Percentiles rank a stretch among this genome's conserved stretches.
Conservation (phyloP, 2,888 invertebrate species). For the Fragum sueziense region DNA sequence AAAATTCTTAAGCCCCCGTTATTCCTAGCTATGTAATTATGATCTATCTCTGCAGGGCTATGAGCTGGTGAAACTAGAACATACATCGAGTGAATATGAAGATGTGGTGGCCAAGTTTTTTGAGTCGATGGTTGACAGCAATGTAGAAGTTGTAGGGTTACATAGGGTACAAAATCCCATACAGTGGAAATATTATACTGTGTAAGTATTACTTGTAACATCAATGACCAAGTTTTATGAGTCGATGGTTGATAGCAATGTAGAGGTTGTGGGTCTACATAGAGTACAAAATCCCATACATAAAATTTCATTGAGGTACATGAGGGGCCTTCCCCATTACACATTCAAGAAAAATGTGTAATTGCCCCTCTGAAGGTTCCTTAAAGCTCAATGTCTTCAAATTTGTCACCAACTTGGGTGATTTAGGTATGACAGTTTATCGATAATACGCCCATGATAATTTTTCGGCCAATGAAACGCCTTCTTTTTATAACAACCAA, state of each 20-base stretch:
- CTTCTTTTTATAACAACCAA: too few relatives aligned
- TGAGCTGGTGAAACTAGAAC: constrained; percentile 67
- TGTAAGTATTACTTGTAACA: constrained; percentile 70
- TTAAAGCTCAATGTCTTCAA: too few relatives aligned
- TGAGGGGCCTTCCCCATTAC: too few relatives aligned
- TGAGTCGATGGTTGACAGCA: constrained; percentile 70
- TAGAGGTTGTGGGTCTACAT: constrained; percentile 71
- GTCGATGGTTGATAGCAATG: constrained; percentile 70
- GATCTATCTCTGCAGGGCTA: constrained; percentile 41
- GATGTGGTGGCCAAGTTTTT: constrained; percentile 75
- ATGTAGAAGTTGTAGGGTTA: constrained; percentile 72
- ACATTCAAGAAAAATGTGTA: too few relatives aligned
- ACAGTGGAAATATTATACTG: constrained; percentile 77
- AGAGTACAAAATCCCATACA: constrained; percentile 79
- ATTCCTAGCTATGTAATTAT: too few relatives aligned
- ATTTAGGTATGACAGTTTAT: too few relatives aligned
- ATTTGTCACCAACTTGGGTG: too few relatives aligned
- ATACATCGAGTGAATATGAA: constrained; percentile 72
- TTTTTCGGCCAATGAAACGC: too few relatives aligned
- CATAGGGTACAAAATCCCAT: constrained; percentile 78
- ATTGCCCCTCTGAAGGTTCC: too few relatives aligned
- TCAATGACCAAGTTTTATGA: constrained; percentile 73
- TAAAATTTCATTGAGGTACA: too few relatives aligned
- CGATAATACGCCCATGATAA: too few relatives aligned
- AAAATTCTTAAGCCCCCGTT: too few relatives aligned